phyloP scores from a whole-genome alignment of 2,113 vertebrate species.

The Spilogale gracilis region DNA sequence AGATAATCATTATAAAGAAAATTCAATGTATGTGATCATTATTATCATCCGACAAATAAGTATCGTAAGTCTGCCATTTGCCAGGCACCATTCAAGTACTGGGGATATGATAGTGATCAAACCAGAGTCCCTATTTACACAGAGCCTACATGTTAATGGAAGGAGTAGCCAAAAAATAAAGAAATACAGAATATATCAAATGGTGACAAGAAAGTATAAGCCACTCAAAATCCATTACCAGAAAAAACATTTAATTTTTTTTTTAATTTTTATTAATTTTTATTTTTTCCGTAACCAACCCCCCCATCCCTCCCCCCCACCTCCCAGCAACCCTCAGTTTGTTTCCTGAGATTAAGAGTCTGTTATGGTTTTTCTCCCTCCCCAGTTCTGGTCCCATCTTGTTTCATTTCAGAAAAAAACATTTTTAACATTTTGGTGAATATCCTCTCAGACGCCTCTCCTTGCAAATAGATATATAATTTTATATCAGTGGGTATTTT shows the following conservation, averaged over 20 bases:
- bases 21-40: not conserved
- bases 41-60: slow-evolving; percentile 16
- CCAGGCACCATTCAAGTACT: not conserved
- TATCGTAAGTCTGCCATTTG: not conserved
- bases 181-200: not conserved
- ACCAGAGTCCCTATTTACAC: not conserved
- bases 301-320: no score
- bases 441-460: not conserved
- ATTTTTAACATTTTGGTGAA: not conserved
- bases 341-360: no score
- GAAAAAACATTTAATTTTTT: not conserved
- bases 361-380: no score
- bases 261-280: no score
- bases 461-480: not conserved
- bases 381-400: no score
- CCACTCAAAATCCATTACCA: not conserved
- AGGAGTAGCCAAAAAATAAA: not conserved
- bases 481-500: not conserved
- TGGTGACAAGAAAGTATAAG: not conserved
- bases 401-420: not conserved
- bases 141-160: not conserved
- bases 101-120: not conserved
- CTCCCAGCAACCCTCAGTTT: no score
- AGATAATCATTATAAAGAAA: not conserved
- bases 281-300: no score